Percentiles rank a stretch among this genome's conserved stretches.
Conservation (phyloP, 2,797 vertebrate genomes). For the Hippopotamyrus pictus region DNA sequence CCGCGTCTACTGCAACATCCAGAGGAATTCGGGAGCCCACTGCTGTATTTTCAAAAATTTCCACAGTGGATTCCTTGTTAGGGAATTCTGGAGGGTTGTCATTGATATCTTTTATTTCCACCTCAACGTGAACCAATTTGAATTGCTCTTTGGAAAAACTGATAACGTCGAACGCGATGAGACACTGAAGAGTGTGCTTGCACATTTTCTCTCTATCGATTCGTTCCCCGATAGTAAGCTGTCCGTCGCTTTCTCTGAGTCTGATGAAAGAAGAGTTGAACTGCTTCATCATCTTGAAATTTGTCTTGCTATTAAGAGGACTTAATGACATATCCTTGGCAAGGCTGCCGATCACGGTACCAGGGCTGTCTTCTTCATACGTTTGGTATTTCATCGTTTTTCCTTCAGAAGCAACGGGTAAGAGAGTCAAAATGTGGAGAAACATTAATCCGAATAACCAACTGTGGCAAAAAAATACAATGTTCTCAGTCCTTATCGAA, state of each 20-base stretch:
- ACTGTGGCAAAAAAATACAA: constrained; percentile 41
- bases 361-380: constrained; percentile 85
- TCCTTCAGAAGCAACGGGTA: constrained; percentile 48
- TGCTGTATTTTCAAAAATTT: constrained; percentile 81
- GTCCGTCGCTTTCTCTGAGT: constrained; percentile 83
- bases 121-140: constrained; percentile 87
- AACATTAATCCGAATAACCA: constrained; percentile 47
- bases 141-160: constrained; percentile 84
- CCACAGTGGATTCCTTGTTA: constrained; percentile 73
- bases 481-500: constrained; percentile 16
- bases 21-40: constrained; percentile 83
- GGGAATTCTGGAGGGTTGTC: constrained; percentile 86
- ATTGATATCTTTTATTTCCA: constrained; percentile 94
- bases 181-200: constrained; percentile 71
- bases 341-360: constrained; percentile 86
- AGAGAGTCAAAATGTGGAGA: constrained; percentile 35
- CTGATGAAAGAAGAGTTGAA: constrained; percentile 84
- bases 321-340: constrained; percentile 79
- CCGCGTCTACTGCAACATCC: constrained; percentile 81
- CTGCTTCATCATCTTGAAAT: constrained; percentile 84
- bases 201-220: constrained; percentile 85
- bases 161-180: constrained; percentile 88
- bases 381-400: constrained; percentile 88
- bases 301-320: constrained; percentile 59
- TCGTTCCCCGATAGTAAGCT: constrained; percentile 81